Base-by-base conservation (phyloP, 1,140 invertebrate genomes). In the Drosophila lini region DNA sequence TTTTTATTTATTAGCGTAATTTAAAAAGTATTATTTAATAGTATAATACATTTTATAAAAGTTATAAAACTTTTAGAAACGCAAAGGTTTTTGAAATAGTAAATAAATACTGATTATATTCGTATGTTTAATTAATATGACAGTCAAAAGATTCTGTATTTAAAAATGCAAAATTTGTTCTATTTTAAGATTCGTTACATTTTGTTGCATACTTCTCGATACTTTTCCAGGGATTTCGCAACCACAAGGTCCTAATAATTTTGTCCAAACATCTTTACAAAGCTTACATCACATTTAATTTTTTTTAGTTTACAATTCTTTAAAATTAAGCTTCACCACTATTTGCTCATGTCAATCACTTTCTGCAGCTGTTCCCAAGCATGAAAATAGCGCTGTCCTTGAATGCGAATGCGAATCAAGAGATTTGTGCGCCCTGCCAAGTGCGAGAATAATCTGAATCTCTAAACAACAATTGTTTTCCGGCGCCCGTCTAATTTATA, bases 351-450 rank as follows among this genome's bases (percentile, higher is more conserved):
- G 28, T 50, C 67, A 50, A 61, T 56, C 34, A 34, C 41, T 38
- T 41, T 63, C 22, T 48, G 53, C 74, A 78, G 64, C 52, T 85
- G 78, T 58, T 58, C 10, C 22, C 41, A 22, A 13, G 7, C 10
- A 34, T 69, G 28, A 56, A 83, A 83, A 63, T 76, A 82, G 75
- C 16, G 57, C n/a, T 60, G 61, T 32, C 78, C 60, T 86, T 81
- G 65, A 68, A 36, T 28, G 36, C 28, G 3, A 47, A 71, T 36
- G 32, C 19, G 41, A 60, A 50, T 56, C n/a, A 38, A 59, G 59
- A 28, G 19, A 55, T 55, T 45, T 31, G 38, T 50, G 16, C 9
- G n/a, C 32, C 16, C 50, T 70, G 68, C 59, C 77, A 84, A 84
- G 55, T 77, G 62, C 36, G 61, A 57, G 44, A 50, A 47, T 36